Conservation (phyloP, 2,888 invertebrate genomes). For the Lasioglossum morio region DNA sequence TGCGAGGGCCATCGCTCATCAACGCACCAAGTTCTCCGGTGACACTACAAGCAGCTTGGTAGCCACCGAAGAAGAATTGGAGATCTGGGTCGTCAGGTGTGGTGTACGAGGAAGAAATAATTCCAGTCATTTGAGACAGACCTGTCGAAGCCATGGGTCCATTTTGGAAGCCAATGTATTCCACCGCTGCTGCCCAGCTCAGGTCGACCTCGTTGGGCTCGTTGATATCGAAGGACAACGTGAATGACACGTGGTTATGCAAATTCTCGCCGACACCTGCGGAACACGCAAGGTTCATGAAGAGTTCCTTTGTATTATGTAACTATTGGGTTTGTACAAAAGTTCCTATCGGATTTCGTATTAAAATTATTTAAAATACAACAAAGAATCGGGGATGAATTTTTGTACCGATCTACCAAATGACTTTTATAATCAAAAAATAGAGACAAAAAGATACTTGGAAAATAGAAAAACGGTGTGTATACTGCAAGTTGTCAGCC, state of each 20-base stretch:
- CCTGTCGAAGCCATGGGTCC: conserved; percentile 89
- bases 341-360: neutral
- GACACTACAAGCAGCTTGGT: conserved; percentile 87
- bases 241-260: conserved; percentile 89
- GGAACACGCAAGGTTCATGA: neutral
- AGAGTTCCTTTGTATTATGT: neutral
- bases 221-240: conserved; percentile 86
- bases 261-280: conserved; percentile 89
- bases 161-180: conserved; percentile 87
- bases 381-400: too few relatives aligned
- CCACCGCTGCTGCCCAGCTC: conserved; percentile 87
- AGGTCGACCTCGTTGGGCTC: conserved; percentile 86
- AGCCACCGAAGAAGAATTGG: conserved; percentile 89
- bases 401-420: too few relatives aligned
- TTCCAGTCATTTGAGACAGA: conserved; percentile 88
- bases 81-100: conserved; percentile 88
- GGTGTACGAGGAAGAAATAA: conserved; percentile 87
- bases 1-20: conserved; percentile 78
- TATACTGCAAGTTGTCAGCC: neutral
- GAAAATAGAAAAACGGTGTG: neutral
- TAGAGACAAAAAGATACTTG: too few relatives aligned
- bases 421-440: too few relatives aligned
- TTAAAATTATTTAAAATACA: too few relatives aligned
- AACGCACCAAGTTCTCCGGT: conserved; percentile 84
- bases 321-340: neutral